A percentile compares a stretch with the other conserved stretches of the same genome.
These are phyloP conservation scores for Odontomyia ornata DNA, from an alignment of 2,888 invertebrate genomes.

Conservation along the genomic window DNA sequence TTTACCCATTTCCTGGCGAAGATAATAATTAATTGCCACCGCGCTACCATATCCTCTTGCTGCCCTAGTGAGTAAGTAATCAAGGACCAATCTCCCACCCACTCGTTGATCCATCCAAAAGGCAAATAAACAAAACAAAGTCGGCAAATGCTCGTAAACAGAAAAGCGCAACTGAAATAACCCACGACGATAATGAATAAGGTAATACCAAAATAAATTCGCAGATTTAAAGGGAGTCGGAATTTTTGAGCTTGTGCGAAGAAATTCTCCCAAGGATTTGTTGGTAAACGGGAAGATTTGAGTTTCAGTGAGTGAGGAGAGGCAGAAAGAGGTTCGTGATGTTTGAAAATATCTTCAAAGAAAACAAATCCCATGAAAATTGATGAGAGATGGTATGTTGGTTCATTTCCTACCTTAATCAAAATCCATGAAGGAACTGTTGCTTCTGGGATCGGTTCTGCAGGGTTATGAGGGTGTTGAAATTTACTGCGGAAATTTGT, in stretches of 20 bases:
- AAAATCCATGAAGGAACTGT: not conserved
- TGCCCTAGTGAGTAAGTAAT: not conserved
- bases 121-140: conserved; percentile 3
- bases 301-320: not conserved
- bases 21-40: conserved; percentile 33
- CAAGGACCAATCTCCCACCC: not conserved
- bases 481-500: no score
- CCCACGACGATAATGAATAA: conserved; percentile 13
- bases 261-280: not conserved
- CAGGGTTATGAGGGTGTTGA: no score
- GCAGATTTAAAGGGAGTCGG: conserved; percentile 5
- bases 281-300: not conserved
- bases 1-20: not conserved
- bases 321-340: not conserved
- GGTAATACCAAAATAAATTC: conserved; percentile 14
- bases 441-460: not conserved
- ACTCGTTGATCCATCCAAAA: not conserved
- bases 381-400: not conserved
- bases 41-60: not conserved
- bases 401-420: conserved; percentile 9
- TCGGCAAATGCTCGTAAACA: not conserved
- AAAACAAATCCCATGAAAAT: conserved; percentile 9
- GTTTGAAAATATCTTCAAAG: not conserved
- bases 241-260: not conserved
- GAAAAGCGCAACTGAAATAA: not conserved